phyloP scores from a whole-genome alignment of 2,888 invertebrate species.

The Carabus problematicus region DNA sequence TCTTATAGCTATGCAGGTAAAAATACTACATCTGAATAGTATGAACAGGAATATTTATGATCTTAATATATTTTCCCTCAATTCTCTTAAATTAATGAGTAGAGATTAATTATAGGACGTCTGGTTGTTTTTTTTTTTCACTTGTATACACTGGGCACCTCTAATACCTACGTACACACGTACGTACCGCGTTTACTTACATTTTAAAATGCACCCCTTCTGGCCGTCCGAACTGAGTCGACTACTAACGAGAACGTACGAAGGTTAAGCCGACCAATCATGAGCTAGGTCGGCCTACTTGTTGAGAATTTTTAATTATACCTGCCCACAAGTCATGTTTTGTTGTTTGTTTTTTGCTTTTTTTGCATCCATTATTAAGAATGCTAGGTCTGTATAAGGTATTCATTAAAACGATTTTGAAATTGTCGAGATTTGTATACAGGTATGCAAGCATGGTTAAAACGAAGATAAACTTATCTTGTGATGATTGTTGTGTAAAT shows the following conservation, averaged over 20 bases:
- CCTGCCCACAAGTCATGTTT: conserved; percentile 58
- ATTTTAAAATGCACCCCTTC: conserved; percentile 32
- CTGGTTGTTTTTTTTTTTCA: too few relatives aligned
- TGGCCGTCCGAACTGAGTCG: conserved; percentile 24
- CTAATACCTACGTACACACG: neutral
- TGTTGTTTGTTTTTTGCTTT: conserved; percentile 50
- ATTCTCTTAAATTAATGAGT: too few relatives aligned
- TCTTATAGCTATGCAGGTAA: too few relatives aligned
- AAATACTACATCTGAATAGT: too few relatives aligned
- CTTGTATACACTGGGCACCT: too few relatives aligned
- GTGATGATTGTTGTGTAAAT: neutral
- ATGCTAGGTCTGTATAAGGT: neutral
- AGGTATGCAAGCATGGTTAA: neutral
- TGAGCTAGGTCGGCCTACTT: conserved; percentile 51
- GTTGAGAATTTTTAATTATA: conserved; percentile 60
- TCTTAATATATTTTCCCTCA: too few relatives aligned
- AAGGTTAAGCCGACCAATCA: conserved; percentile 44
- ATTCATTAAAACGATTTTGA: conserved; percentile 2
- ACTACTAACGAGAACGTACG: conserved; percentile 21
- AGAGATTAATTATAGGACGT: too few relatives aligned
- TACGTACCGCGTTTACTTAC: conserved; percentile 17
- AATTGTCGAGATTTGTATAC: neutral
- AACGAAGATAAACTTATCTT: neutral
- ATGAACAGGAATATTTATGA: too few relatives aligned
- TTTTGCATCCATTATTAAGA: conserved; percentile 1